Evolutionary conservation across 2,797 vertebrate genomes (phyloP).

Genomic region (Sebastes diploproa): DNA sequence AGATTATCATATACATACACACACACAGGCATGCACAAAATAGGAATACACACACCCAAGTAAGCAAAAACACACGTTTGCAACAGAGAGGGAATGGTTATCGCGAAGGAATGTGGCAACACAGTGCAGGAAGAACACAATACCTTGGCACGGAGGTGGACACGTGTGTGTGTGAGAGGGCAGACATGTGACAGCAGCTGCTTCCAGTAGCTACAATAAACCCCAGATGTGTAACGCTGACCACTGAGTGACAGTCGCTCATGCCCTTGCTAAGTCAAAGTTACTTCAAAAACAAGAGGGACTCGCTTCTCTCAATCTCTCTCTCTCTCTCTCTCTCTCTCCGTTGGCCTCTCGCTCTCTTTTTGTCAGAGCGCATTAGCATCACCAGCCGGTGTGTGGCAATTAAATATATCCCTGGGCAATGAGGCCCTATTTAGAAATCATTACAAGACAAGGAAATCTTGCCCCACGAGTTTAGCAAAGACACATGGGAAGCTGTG

Average conservation of each 20-base stretch:
- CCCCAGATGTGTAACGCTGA: slow-evolving; percentile 10
- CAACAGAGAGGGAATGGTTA: slow-evolving; percentile 3
- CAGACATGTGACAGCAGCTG: slow-evolving; percentile 26
- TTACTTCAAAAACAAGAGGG: slow-evolving; percentile 60
- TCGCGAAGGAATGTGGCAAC: slow-evolving; percentile 9
- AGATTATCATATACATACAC: slow-evolving; percentile 17
- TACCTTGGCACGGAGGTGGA: slow-evolving; percentile 7
- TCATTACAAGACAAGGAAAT: slow-evolving; percentile 80
- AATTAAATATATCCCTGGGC: slow-evolving; percentile 81
- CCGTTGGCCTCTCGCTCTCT: slow-evolving; percentile 15
- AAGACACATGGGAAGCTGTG: slow-evolving; percentile 45
- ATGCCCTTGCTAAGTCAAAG: slow-evolving; percentile 65
- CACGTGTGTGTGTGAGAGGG: neutral
- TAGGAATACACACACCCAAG: neutral
- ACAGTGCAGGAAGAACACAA: slow-evolving; percentile 13
- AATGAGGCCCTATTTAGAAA: slow-evolving; percentile 80
- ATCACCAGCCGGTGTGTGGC: slow-evolving; percentile 80
- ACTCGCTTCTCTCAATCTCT: slow-evolving; percentile 3
- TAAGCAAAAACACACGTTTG: neutral
- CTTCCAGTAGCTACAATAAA: too few species aligned
- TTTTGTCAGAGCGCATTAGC: slow-evolving; percentile 79
- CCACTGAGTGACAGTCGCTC: slow-evolving; percentile 38
- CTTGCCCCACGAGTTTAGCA: slow-evolving; percentile 64
- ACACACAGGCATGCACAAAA: neutral
- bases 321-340: neutral